A percentile compares a stretch with the other conserved stretches of the same genome.
These are phyloP conservation scores for Hirtodrosophila alboralis DNA, from an alignment of 2,888 invertebrate species.

Conservation along the genomic window DNA sequence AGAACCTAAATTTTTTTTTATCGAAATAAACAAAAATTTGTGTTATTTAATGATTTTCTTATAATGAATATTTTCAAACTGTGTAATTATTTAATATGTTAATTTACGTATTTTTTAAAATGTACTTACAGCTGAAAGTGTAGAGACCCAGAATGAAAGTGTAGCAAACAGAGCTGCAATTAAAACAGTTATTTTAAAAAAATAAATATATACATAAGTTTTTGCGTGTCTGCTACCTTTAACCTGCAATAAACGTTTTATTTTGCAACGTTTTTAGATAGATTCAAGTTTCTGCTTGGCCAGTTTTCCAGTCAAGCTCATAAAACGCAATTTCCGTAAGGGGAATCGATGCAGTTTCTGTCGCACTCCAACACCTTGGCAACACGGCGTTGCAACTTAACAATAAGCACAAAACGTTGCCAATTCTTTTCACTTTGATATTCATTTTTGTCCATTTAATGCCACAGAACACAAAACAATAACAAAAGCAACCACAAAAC, in stretches of 20 bases:
- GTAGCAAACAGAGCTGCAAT: neutral
- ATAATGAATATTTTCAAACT: no score
- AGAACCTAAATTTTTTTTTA: no score
- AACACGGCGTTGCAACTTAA: neutral
- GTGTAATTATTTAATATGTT: no score
- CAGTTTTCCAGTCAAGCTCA: neutral
- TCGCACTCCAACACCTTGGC: neutral
- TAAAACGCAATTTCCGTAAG: slow-evolving; percentile 3
- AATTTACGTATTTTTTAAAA: no score
- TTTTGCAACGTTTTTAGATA: no score
- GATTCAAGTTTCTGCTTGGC: no score
- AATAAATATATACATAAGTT: no score
- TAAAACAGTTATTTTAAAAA: slow-evolving; percentile 2
- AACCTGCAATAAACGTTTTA: neutral
- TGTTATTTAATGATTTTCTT: no score
- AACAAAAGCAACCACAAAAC: slow-evolving; percentile 10
- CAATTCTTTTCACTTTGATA: no score
- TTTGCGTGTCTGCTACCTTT: neutral
- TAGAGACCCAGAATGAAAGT: no score
- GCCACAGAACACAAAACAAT: neutral
- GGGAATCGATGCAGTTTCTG: neutral
- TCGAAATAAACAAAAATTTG: no score
- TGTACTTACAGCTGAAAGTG: no score
- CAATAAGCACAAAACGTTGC: slow-evolving; percentile 4
- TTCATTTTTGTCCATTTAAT: neutral